phyloP scores from a whole-genome alignment of 2,113 vertebrate genomes.

The Epinephelus moara region DNA sequence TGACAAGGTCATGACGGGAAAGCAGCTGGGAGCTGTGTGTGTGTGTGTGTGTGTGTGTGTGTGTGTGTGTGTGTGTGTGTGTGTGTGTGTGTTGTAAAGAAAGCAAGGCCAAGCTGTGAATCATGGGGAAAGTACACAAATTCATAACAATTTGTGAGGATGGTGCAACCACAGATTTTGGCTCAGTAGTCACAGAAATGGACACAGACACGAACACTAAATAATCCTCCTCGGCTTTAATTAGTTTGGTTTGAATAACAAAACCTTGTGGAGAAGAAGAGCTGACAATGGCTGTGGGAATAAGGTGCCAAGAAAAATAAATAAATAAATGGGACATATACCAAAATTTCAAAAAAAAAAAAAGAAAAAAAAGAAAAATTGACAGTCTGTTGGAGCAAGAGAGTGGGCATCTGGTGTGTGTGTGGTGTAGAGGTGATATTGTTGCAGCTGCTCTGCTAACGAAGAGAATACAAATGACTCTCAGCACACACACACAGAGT shows the following conservation, averaged over 20 bases:
- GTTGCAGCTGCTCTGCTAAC: slow-evolving; percentile 60
- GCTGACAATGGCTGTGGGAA: slow-evolving; percentile 51
- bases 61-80: not conserved
- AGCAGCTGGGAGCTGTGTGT: slow-evolving; percentile 18
- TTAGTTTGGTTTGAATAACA: slow-evolving; percentile 56
- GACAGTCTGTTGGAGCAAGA: slow-evolving; percentile 55
- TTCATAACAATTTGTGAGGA: slow-evolving; percentile 27
- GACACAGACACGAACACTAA: slow-evolving; percentile 29
- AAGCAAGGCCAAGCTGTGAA: slow-evolving; percentile 17
- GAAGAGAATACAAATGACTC: slow-evolving; percentile 56
- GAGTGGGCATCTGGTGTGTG: slow-evolving; percentile 56
- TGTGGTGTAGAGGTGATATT: slow-evolving; percentile 61
- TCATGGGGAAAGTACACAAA: slow-evolving; percentile 13
- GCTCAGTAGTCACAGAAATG: slow-evolving; percentile 1
- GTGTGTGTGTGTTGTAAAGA: not conserved
- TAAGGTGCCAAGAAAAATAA: slow-evolving; percentile 47
- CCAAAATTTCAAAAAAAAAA: not conserved
- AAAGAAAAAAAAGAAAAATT: not conserved
- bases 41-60: slow-evolving; percentile 1
- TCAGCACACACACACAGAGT: not conserved
- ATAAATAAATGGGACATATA: slow-evolving; percentile 31
- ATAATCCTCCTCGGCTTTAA: slow-evolving; percentile 43
- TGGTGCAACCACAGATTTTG: slow-evolving; percentile 24
- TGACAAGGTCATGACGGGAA: slow-evolving; percentile 8
- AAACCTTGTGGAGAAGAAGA: slow-evolving; percentile 20